Percentiles rank a stretch among this genome's conserved stretches.
phyloP scores from a whole-genome alignment of 2,888 invertebrate species.

The Pyralis farinalis region DNA sequence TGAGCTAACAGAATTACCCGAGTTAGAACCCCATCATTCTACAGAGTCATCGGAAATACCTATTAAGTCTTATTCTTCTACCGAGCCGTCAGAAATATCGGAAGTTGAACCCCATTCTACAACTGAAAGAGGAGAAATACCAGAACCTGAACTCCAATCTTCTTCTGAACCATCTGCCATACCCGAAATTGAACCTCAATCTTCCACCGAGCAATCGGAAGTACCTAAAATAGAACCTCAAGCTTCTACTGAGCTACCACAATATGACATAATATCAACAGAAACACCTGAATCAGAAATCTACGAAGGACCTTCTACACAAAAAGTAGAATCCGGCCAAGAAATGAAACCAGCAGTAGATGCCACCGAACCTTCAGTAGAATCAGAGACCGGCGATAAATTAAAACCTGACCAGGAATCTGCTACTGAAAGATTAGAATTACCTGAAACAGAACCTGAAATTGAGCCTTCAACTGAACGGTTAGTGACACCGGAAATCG shows the following conservation, averaged over 20 bases:
- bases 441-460: neutral
- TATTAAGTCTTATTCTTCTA: neutral
- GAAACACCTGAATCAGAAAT: neutral
- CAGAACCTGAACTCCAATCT: neutral
- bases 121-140: neutral
- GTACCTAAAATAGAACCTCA: neutral
- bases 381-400: neutral
- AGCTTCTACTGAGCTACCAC: neutral
- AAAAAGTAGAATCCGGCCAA: too few species aligned
- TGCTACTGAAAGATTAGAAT: neutral
- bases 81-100: conserved; percentile 5
- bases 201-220: neutral
- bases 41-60: neutral
- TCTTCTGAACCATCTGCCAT: neutral
- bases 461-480: neutral
- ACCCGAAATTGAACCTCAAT: neutral
- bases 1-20: neutral
- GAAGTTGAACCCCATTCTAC: conserved; percentile 16
- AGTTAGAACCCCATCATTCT: neutral
- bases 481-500: neutral
- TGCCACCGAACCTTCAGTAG: too few species aligned
- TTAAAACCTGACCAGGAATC: neutral
- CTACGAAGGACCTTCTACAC: too few species aligned
- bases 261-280: too few species aligned
- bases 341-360: too few species aligned